Evolutionary conservation across 2,888 invertebrate species (phyloP), one percentile per base, ranked within the genome.

Genomic region (Andrena minutula): DNA sequence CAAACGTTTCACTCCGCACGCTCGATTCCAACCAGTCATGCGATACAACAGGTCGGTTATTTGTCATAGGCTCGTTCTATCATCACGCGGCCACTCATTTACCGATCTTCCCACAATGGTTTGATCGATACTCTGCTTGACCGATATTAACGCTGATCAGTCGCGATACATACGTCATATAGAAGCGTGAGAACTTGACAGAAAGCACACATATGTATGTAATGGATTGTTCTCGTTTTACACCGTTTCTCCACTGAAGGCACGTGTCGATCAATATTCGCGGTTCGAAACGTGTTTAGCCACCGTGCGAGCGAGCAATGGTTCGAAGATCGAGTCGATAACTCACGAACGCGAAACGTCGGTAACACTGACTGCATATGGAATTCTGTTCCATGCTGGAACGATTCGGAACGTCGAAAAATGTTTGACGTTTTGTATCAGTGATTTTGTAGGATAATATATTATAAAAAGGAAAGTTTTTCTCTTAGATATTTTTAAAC

Each of bases 41-140:
- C 53, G 23, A 53, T 12, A 28, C 68, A 49, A 68, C 72, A 79
- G 61, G 66, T 35, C 51, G 76, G 51, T 30, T 64, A 64, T 64
- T 76, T 60, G 64, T 73, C 77, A 53, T n/a, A 53, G 51, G 32
- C 66, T 35, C 23, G 28, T 58, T 56, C 58, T 12, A 41, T 32
- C 35, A 6, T n/a, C 32, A 26, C 58, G 6, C 20, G 8, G 5
- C 32, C 49, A 41, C 41, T 47, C 20, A 28, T 63, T 66, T 72
- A 56, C 20, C 63, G 32, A 79, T 51, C 12, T 56, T 5, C 69
- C n/a, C 77, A 12, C 35, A 6, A 64, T 8, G 12, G 23, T 2
- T 12, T 16, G 41, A 56, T 64, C 58, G 1, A 28, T 26, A 35
- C 41, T 8, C 8, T 8, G 6, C 30, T 49, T 20, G 3, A 12